Evolutionary conservation across 1,140 invertebrate genomes (phyloP).

Genomic region (Drosophila sturtevanti): DNA sequence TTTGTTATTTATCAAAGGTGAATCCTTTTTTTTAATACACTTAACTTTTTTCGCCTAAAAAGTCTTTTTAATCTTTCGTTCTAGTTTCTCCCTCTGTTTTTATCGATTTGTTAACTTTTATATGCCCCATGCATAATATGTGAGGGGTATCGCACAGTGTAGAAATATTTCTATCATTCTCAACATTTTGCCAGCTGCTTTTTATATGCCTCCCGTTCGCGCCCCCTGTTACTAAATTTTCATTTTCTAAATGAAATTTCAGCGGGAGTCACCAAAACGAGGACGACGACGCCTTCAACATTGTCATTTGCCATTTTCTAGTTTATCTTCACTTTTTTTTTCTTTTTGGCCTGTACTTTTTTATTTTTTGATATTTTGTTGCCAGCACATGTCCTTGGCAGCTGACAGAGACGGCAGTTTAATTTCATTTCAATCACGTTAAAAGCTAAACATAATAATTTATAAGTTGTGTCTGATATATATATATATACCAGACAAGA

Average conservation of each 20-base stretch:
- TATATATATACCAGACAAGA: constrained; percentile 34
- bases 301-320: constrained; percentile 45
- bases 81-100: too few species aligned
- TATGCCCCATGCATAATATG: not conserved
- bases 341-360: constrained; percentile 20
- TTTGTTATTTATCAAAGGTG: too few species aligned
- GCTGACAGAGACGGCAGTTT: constrained; percentile 71
- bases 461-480: constrained; percentile 66
- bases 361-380: constrained; percentile 46
- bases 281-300: constrained; percentile 26
- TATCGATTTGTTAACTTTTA: not conserved
- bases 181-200: constrained; percentile 24
- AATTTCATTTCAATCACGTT: constrained; percentile 80
- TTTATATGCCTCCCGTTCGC: constrained; percentile 30
- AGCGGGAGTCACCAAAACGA: not conserved
- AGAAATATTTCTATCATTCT: constrained; percentile 64
- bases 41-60: too few species aligned
- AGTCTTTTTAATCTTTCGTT: too few species aligned
- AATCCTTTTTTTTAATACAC: too few species aligned
- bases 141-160: not conserved
- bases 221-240: constrained; percentile 66
- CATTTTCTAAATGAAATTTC: constrained; percentile 77
- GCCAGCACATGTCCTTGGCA: constrained; percentile 71
- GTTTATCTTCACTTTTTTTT: constrained; percentile 63
- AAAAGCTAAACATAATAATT: constrained; percentile 81